phyloP scores from a whole-genome alignment of 30 jellyfish, hydroid and myxozoan species.

The Cassiopea xamachana region DNA sequence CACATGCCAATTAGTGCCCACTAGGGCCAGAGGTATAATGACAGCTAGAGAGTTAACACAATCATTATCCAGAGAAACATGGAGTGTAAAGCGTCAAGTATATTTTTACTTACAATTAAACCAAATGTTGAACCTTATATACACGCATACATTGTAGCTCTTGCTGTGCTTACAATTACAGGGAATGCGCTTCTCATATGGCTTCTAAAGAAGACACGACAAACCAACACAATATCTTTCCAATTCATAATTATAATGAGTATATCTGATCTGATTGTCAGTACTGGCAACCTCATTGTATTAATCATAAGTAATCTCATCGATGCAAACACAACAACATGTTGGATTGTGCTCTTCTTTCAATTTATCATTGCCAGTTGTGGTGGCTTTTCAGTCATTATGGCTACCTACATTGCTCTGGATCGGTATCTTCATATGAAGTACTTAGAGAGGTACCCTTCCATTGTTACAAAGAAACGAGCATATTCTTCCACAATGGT shows the following conservation, averaged over 20 bases:
- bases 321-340: not conserved
- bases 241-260: not conserved
- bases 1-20: too few species aligned
- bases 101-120: not conserved
- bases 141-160: not conserved
- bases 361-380: not conserved
- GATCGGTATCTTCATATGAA: constrained; percentile 10
- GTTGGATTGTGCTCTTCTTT: not conserved
- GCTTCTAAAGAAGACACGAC: not conserved
- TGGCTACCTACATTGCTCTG: not conserved
- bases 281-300: not conserved
- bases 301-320: not conserved
- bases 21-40: too few species aligned
- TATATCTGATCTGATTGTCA: not conserved
- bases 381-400: not conserved
- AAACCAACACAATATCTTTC: not conserved
- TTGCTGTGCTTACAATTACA: not conserved
- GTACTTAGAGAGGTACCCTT: not conserved
- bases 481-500: not conserved
- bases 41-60: too few species aligned
- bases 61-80: not conserved
- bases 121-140: not conserved
- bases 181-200: not conserved
- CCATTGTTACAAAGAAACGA: not conserved
- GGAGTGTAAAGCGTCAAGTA: not conserved